Evolutionary conservation across 2,888 invertebrate species (phyloP).

Genomic region (Amaurobius ferox): DNA sequence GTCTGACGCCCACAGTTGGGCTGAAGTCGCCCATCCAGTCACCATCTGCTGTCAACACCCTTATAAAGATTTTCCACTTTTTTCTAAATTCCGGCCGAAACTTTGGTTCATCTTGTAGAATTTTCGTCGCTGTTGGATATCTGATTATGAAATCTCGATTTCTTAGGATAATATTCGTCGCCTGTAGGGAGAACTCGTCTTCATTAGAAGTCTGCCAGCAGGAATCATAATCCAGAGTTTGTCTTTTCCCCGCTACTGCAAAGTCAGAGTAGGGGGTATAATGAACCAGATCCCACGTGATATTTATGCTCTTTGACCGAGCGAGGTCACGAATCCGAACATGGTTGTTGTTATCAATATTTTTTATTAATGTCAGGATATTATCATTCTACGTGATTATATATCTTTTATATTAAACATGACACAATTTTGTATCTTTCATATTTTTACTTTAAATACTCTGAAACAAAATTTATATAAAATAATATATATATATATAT

Average conservation of each 20-base stretch:
- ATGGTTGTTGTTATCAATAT: no score
- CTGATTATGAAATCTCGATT: slow-evolving; percentile 18
- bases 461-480: no score
- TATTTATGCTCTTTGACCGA: slow-evolving; percentile 44
- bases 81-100: neutral
- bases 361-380: no score
- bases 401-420: no score
- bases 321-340: slow-evolving; percentile 36
- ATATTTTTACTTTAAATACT: no score
- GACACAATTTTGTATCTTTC: no score
- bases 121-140: slow-evolving; percentile 6
- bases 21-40: slow-evolving; percentile 31
- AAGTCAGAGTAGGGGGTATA: slow-evolving; percentile 45
- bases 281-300: slow-evolving; percentile 50
- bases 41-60: slow-evolving; percentile 51
- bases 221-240: neutral
- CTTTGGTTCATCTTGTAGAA: neutral
- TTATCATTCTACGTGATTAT: no score
- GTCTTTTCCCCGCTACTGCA: slow-evolving; percentile 27
- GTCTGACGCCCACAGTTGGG: slow-evolving; percentile 50
- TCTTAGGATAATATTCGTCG: slow-evolving; percentile 25
- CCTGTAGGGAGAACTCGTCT: slow-evolving; percentile 16
- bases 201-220: neutral
- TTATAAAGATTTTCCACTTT: slow-evolving; percentile 17
- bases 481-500: no score